Evolutionary conservation across 2,888 invertebrate species (phyloP).

Genomic region (Cinara cedri): DNA sequence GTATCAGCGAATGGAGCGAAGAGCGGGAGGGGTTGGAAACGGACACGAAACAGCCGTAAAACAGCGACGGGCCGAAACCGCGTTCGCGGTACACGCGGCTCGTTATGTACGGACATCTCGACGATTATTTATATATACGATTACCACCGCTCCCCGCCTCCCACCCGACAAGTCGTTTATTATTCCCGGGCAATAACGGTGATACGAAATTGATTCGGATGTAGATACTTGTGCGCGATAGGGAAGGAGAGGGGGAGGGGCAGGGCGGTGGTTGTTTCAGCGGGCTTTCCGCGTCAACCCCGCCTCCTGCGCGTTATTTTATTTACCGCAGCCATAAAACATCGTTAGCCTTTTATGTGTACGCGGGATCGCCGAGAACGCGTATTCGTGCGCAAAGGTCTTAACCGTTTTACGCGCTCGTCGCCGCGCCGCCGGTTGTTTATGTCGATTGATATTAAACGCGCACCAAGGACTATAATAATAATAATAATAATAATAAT

Average conservation of each 20-base stretch:
- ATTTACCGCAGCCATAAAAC: conserved; percentile 26
- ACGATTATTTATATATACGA: not conserved
- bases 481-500: too few species aligned
- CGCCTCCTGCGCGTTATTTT: not conserved
- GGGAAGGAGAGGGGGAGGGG: too few species aligned
- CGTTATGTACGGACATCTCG: not conserved
- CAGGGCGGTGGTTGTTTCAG: too few species aligned
- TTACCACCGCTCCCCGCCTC: too few species aligned
- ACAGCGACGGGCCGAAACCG: not conserved
- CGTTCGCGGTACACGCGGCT: not conserved
- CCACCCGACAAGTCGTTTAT: conserved; percentile 12
- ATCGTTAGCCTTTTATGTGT: conserved; percentile 32
- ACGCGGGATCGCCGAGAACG: not conserved
- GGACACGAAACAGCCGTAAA: not conserved
- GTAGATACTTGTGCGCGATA: not conserved
- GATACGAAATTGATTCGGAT: conserved; percentile 39
- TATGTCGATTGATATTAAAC: conserved; percentile 26
- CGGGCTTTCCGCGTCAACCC: too few species aligned
- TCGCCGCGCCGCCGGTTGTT: not conserved
- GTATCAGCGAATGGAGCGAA: too few species aligned
- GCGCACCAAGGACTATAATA: too few species aligned
- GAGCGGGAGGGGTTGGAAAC: too few species aligned
- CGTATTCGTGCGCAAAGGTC: conserved; percentile 11
- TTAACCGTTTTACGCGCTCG: not conserved
- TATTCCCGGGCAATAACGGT: not conserved